Evolutionary conservation across 2,113 vertebrate genomes (phyloP).

Genomic region (Amia ocellicauda): DNA sequence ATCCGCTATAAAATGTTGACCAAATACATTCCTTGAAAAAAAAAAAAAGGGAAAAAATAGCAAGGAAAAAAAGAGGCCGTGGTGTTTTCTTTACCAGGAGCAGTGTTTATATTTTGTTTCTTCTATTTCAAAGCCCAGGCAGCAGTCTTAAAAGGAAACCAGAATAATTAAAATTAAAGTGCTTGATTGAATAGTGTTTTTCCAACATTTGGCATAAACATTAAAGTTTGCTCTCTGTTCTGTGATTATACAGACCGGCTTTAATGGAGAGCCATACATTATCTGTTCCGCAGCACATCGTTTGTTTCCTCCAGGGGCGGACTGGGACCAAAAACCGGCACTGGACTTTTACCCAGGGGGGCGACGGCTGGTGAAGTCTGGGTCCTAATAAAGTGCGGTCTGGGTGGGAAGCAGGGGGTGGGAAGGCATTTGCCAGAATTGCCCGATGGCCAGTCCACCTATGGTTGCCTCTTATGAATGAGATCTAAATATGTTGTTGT

Average conservation of each 20-base stretch:
- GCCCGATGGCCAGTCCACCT: no score
- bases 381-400: no score
- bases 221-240: constrained; percentile 53
- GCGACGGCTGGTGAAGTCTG: neutral
- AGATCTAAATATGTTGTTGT: no score
- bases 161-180: constrained; percentile 59
- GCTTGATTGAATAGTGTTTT: constrained; percentile 59
- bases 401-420: no score
- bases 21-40: constrained; percentile 36
- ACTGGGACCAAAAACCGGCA: constrained; percentile 30
- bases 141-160: constrained; percentile 54
- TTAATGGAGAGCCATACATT: constrained; percentile 38
- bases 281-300: constrained; percentile 45
- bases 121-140: constrained; percentile 66
- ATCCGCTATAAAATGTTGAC: constrained; percentile 10
- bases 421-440: no score
- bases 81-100: constrained; percentile 54
- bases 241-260: constrained; percentile 43
- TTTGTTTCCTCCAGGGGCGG: no score
- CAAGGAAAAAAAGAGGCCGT: constrained; percentile 30
- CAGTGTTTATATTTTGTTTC: constrained; percentile 65
- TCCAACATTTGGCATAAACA: constrained; percentile 62
- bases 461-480: no score
- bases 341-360: constrained; percentile 30
- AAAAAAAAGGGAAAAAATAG: constrained; percentile 41